Conservation (phyloP, 2,797 vertebrate species). For the Buceros bicornis region DNA sequence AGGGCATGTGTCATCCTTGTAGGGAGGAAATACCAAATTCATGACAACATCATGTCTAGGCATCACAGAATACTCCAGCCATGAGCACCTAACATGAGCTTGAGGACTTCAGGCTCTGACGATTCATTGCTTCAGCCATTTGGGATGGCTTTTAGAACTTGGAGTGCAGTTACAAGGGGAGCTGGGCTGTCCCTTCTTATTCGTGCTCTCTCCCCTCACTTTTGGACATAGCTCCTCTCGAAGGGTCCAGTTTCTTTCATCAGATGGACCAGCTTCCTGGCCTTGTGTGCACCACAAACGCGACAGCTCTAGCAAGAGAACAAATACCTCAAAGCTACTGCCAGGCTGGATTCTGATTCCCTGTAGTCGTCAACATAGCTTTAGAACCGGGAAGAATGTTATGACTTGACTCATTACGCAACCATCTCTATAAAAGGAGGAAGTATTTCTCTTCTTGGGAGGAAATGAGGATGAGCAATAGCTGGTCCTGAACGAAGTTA, state of each 20-base stretch:
- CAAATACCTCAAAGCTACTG: not conserved
- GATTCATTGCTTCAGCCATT: not conserved
- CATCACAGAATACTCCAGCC: not conserved
- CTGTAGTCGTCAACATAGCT: not conserved
- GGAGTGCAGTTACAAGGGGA: not conserved
- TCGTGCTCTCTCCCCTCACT: not conserved
- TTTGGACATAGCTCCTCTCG: not conserved
- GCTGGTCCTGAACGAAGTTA: not conserved
- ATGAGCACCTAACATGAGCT: not conserved
- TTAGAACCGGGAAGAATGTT: not conserved
- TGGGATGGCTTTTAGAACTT: not conserved
- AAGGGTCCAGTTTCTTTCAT: not conserved
- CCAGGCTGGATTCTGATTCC: not conserved
- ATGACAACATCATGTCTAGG: not conserved
- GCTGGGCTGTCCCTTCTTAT: not conserved
- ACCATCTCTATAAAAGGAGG: slow-evolving; percentile 29
- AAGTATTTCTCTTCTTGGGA: slow-evolving; percentile 33
- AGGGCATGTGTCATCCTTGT: not conserved
- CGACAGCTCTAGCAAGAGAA: not conserved
- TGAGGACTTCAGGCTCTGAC: not conserved
- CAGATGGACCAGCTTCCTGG: not conserved
- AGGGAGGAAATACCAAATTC: not conserved
- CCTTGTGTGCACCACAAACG: not conserved
- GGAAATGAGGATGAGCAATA: slow-evolving; percentile 40
- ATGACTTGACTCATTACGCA: slow-evolving; percentile 11